These are phyloP conservation scores for Parauchenoglanis ngamensis DNA, from an alignment of 2,797 vertebrate species.

Conservation along the genomic window DNA sequence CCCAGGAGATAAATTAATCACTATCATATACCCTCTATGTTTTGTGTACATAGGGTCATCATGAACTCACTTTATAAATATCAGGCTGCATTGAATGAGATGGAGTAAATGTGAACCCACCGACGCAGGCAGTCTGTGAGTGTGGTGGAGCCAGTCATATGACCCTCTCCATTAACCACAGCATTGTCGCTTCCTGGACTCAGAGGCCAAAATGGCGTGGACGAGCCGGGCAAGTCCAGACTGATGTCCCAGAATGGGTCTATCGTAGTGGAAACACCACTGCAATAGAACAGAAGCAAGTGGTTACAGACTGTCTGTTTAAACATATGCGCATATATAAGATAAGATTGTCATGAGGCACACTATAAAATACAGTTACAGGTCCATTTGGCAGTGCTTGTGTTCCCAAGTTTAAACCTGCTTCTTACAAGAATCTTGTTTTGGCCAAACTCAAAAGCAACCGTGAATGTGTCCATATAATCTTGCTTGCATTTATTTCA, in stretches of 20 bases:
- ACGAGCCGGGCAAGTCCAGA: constrained; percentile 93
- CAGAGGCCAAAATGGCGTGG: constrained; percentile 95
- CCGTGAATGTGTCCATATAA: not conserved
- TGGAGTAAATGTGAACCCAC: constrained; percentile 64
- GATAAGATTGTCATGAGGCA: not conserved
- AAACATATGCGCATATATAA: not conserved
- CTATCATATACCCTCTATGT: not conserved
- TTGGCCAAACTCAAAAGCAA: not conserved
- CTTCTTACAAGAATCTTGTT: not conserved
- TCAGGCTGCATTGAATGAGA: not conserved
- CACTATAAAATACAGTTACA: not conserved
- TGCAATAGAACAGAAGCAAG: constrained; percentile 54
- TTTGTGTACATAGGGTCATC: not conserved
- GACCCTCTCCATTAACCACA: constrained; percentile 92
- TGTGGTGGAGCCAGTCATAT: constrained; percentile 89
- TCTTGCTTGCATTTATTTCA: too few relatives aligned
- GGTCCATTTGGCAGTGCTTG: not conserved
- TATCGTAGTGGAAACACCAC: constrained; percentile 97
- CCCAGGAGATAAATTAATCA: not conserved
- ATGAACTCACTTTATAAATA: not conserved
- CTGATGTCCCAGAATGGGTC: constrained; percentile 99
- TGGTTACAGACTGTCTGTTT: not conserved
- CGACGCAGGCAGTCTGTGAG: constrained; percentile 96
- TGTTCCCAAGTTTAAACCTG: not conserved
- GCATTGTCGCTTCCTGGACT: constrained; percentile 91